These are phyloP conservation scores for Bombylius discolor DNA, from an alignment of 2,888 invertebrate species.

Conservation along the genomic window DNA sequence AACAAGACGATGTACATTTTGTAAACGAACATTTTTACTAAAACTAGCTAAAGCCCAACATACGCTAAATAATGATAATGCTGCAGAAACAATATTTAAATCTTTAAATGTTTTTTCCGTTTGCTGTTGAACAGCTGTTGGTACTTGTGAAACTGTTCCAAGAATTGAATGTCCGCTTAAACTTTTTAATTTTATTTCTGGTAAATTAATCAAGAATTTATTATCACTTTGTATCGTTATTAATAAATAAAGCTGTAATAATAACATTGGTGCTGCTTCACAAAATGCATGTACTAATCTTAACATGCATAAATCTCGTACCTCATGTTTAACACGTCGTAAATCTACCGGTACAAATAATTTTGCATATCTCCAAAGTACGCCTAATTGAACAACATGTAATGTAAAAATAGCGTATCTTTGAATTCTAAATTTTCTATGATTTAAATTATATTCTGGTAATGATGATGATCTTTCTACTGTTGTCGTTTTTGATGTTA, in stretches of 20 bases:
- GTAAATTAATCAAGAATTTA: conserved; percentile 15
- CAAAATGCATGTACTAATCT: conserved; percentile 77
- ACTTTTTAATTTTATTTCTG: conserved; percentile 23
- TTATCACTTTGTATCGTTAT: conserved; percentile 35
- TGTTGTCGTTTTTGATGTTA: conserved; percentile 6
- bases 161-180: conserved; percentile 14
- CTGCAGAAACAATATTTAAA: conserved; percentile 67
- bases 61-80: conserved; percentile 68
- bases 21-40: conserved; percentile 70
- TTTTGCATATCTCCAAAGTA: conserved; percentile 71
- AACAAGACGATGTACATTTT: conserved; percentile 71
- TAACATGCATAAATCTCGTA: conserved; percentile 58
- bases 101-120: conserved; percentile 49
- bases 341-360: conserved; percentile 73
- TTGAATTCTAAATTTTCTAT: conserved; percentile 5
- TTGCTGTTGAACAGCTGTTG: conserved; percentile 19
- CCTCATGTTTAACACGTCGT: conserved; percentile 71
- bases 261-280: conserved; percentile 76
- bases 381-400: conserved; percentile 57
- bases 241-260: conserved; percentile 67
- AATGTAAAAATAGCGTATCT: conserved; percentile 41
- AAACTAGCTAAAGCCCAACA: conserved; percentile 87
- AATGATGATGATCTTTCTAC: background rate
- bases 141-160: conserved; percentile 15
- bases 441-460: background rate